phyloP scores from a whole-genome alignment of 2,797 vertebrate genomes.

The Ambastaia sidthimunki region DNA sequence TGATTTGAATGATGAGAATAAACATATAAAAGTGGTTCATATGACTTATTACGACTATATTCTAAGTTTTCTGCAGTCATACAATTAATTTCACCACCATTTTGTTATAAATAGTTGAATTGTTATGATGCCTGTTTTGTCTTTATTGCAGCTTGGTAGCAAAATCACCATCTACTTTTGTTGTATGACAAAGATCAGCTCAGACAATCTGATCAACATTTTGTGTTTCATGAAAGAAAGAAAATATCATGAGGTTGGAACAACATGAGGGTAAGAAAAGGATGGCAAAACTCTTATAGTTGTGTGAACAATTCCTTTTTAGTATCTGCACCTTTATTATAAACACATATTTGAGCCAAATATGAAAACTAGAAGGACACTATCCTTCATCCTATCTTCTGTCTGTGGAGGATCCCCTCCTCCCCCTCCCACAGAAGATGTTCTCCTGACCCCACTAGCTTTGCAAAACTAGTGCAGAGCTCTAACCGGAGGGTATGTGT shows the following conservation, averaged over 20 bases:
- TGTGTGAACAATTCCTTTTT: neutral
- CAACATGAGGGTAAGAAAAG: neutral
- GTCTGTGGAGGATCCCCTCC: slow-evolving; percentile 39
- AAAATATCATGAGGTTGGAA: neutral
- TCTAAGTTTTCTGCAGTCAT: neutral
- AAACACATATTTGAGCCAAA: slow-evolving; percentile 43
- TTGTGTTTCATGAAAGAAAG: neutral
- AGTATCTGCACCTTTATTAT: slow-evolving; percentile 39
- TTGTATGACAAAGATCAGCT: neutral
- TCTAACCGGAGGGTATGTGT: slow-evolving; percentile 86
- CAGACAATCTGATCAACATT: neutral
- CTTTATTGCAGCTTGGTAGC: neutral
- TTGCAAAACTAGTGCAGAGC: slow-evolving; percentile 81
- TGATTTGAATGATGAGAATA: neutral
- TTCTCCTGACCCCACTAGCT: slow-evolving; percentile 73
- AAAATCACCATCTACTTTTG: neutral
- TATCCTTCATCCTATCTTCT: slow-evolving; percentile 41
- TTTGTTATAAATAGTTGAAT: too few relatives aligned
- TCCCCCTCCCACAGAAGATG: slow-evolving; percentile 62
- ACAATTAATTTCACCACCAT: neutral
- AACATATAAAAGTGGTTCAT: neutral
- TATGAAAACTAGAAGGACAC: slow-evolving; percentile 37
- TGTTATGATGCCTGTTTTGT: neutral
- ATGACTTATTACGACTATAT: neutral
- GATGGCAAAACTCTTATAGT: neutral